Evolutionary conservation across 2,888 invertebrate genomes (phyloP).

Genomic region (Cephalotes varians): DNA sequence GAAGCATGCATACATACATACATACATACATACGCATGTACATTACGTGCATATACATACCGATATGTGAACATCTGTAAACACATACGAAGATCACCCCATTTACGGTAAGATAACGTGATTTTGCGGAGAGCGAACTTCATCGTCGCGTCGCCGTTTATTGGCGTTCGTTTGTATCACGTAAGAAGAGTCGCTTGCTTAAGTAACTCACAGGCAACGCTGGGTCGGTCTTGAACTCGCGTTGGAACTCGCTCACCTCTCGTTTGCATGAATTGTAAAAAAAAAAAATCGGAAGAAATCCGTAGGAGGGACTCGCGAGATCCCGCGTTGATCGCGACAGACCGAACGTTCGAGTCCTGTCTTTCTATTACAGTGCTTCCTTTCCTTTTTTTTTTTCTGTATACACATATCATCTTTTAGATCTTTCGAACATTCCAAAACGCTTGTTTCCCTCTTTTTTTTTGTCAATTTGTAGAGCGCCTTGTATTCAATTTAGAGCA

Average conservation of each 20-base stretch:
- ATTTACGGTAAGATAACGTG: slow-evolving; percentile 30
- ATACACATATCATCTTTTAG: slow-evolving; percentile 77
- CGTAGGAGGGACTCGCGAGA: slow-evolving; percentile 24
- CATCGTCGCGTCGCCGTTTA: slow-evolving; percentile 57
- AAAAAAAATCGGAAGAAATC: slow-evolving; percentile 10
- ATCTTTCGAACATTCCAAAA: slow-evolving; percentile 84
- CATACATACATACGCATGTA: slow-evolving; percentile 6
- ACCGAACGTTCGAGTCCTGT: slow-evolving; percentile 62
- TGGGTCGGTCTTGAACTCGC: slow-evolving; percentile 49
- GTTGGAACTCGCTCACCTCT: slow-evolving; percentile 5
- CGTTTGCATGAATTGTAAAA: slow-evolving; percentile 7
- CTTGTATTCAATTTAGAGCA: slow-evolving; percentile 85
- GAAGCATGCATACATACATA: slow-evolving; percentile 6
- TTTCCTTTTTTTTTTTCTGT: slow-evolving; percentile 68
- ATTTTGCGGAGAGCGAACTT: slow-evolving; percentile 36
- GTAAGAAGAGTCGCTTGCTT: slow-evolving; percentile 74
- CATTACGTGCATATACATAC: neutral
- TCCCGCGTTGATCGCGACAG: slow-evolving; percentile 44
- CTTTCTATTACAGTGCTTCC: slow-evolving; percentile 71
- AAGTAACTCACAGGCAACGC: slow-evolving; percentile 68
- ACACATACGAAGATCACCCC: slow-evolving; percentile 34
- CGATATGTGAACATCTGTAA: slow-evolving; percentile 23
- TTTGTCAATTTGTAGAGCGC: slow-evolving; percentile 84
- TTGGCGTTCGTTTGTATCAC: slow-evolving; percentile 61
- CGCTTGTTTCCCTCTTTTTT: slow-evolving; percentile 78